Base-by-base conservation (phyloP, 2,888 invertebrate genomes). In the Urechis unicinctus region DNA sequence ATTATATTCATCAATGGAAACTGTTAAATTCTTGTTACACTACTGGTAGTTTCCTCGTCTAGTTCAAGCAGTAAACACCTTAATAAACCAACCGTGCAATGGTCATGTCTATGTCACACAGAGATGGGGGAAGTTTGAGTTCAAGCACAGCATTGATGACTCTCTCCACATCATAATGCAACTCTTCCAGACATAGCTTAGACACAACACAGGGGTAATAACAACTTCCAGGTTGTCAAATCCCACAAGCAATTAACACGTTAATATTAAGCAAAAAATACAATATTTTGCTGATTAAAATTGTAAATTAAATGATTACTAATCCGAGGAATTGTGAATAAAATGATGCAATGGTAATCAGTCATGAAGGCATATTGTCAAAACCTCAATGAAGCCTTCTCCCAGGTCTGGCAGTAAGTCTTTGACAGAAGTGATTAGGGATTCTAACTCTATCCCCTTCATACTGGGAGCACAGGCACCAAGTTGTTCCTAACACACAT, bases 111-210 rank as follows among this genome's bases (percentile, higher is more conserved):
- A 75, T 41, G n/a, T 63, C 61, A 3, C 59, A 59, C 31, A 81
- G 64, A 26, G 73, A 68, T 0, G 81, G 73, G 1, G 86, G 85
- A 29, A 88, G 77, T 60, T 82, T 84, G 64, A 85, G 85, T 77
- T 93, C 93, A 50, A 95, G 78, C 57, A 94, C 81, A 48, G 88
- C 88, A 72, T 90, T 86, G 57, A 95, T 87, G 2, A 91, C 90
- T 64, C 84, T 82, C 63, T 87, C 88, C 0, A 86, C 81, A 65
- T 87, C 84, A 74, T 85, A 87, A 24, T 87, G 84, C 68, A 88
- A 91, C 68, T 88, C 84, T 66, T 87, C 82, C 53, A 94, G 79
- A 45, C 64, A 65, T 3, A 53, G 44, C 52, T 57, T 45, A n/a
- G n/a, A n/a, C n/a, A n/a, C n/a, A n/a, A 50, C 50, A 28, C 50